Evolutionary conservation across 2,113 vertebrate genomes (phyloP).

Genomic region (Ameiurus melas): DNA sequence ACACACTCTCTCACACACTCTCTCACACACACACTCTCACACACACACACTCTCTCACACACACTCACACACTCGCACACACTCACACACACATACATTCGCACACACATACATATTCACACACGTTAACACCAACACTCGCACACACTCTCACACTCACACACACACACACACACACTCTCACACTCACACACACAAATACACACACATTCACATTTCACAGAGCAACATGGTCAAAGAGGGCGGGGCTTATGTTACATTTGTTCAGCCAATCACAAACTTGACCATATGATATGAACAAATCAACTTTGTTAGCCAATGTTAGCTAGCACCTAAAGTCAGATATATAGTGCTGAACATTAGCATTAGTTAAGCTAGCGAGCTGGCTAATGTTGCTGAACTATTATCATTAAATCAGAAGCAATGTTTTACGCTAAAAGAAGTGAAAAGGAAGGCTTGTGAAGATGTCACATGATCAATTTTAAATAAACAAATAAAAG

Average conservation of each 20-base stretch:
- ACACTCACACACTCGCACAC: too few relatives aligned
- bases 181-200: not conserved
- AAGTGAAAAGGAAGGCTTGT: not conserved
- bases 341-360: not conserved
- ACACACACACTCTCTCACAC: not conserved
- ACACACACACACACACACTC: too few relatives aligned
- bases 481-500: slow-evolving; percentile 4
- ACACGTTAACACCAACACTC: too few relatives aligned
- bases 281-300: not conserved
- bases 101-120: not conserved
- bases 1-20: not conserved
- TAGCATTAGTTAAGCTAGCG: not conserved
- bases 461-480: not conserved
- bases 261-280: not conserved
- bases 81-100: not conserved
- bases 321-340: not conserved
- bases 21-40: not conserved
- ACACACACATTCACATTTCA: not conserved
- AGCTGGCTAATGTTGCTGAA: not conserved
- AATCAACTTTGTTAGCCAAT: not conserved
- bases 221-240: not conserved
- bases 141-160: too few relatives aligned
- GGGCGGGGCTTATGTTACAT: not conserved
- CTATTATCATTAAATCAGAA: not conserved
- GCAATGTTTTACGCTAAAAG: not conserved